Percentiles rank a stretch among this genome's conserved stretches.
Evolutionary conservation across 2,797 vertebrate genomes (phyloP).

Genomic region (Acrossocheilus wenchowensis): DNA sequence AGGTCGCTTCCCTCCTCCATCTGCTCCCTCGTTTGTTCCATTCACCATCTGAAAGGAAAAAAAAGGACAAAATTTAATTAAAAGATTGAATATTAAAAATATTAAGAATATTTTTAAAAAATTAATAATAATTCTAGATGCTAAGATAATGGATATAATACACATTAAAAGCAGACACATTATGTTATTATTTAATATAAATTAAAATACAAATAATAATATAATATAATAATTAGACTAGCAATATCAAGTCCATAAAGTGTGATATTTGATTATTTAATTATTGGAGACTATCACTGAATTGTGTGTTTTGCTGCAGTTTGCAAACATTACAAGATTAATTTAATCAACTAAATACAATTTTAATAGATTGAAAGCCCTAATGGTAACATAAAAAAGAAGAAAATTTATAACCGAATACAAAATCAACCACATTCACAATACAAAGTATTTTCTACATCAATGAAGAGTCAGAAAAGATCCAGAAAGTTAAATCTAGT

Average conservation of each 20-base stretch:
- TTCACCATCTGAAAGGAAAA: conserved; percentile 49
- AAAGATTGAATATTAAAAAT: neutral
- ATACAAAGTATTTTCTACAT: neutral
- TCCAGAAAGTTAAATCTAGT: neutral
- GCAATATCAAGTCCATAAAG: neutral
- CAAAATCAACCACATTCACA: neutral
- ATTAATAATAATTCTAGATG: no score
- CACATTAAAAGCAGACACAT: neutral
- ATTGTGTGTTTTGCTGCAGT: neutral
- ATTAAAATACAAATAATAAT: neutral
- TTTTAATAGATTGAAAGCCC: neutral
- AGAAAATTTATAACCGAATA: neutral
- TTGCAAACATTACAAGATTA: neutral
- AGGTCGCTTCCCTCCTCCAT: conserved; percentile 67
- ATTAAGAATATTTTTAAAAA: no score
- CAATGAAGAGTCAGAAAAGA: neutral
- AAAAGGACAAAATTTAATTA: neutral
- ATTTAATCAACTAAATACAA: neutral
- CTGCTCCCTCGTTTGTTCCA: conserved; percentile 59
- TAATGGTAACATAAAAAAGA: neutral
- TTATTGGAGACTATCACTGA: neutral
- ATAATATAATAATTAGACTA: neutral
- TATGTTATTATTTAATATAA: neutral
- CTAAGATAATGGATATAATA: neutral
- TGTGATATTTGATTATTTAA: neutral